These are phyloP conservation scores for Nothura maculosa DNA, from an alignment of 2,797 vertebrate species.

Conservation along the genomic window DNA sequence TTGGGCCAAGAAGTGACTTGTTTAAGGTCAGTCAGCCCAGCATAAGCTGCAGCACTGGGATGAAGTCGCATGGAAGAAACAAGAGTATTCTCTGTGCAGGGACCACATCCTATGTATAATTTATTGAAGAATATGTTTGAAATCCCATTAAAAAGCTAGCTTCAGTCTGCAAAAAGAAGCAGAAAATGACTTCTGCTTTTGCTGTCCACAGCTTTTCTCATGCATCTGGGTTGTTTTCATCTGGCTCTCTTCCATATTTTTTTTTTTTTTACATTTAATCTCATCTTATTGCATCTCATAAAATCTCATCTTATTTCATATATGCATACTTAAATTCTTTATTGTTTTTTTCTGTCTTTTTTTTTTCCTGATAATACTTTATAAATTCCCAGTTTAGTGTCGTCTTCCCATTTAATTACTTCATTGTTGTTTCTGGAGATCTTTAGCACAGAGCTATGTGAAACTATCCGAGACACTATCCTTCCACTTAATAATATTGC, in stretches of 20 bases:
- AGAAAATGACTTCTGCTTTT: neutral
- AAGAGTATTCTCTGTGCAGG: neutral
- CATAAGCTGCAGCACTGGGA: neutral
- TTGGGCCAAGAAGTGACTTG: neutral
- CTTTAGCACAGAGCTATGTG: neutral
- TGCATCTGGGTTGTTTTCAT: neutral
- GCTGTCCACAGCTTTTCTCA: neutral
- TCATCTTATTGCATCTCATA: neutral
- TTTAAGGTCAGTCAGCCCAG: neutral
- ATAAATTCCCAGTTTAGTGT: neutral
- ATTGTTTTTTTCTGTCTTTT: neutral
- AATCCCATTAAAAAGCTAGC: neutral
- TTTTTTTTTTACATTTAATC: neutral
- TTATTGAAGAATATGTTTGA: neutral
- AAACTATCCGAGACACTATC: neutral
- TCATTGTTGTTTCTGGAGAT: neutral
- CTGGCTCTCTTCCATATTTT: neutral
- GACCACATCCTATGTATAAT: neutral
- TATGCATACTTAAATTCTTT: neutral
- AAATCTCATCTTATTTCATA: neutral
- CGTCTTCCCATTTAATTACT: neutral
- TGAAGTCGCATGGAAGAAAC: neutral
- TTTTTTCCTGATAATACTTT: neutral
- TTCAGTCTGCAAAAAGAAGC: neutral
- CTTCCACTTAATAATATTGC: neutral